phyloP scores from a whole-genome alignment of 2,888 invertebrate genomes.

The Conistra vaccinii region DNA sequence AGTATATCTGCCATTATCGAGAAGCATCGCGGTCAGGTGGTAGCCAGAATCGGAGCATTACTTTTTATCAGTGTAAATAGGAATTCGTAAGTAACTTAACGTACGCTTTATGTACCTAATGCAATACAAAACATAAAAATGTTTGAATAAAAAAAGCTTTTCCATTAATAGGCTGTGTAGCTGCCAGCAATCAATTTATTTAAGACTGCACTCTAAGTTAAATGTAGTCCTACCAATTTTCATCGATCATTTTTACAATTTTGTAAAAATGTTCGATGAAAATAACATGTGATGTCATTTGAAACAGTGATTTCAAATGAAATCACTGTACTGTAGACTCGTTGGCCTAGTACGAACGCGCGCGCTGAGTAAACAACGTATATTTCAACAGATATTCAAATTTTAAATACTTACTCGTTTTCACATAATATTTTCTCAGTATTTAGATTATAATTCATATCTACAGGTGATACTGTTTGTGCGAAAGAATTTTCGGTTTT shows the following conservation, averaged over 20 bases:
- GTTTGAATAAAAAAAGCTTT: neutral
- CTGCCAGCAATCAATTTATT: neutral
- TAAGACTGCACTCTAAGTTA: neutral
- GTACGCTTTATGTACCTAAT: neutral
- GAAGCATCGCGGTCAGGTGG: constrained; percentile 8
- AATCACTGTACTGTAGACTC: neutral
- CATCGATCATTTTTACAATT: neutral
- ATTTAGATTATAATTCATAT: neutral
- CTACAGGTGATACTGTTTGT: too few relatives aligned
- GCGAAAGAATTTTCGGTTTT: too few relatives aligned
- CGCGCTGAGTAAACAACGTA: too few relatives aligned
- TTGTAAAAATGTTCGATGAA: too few relatives aligned
- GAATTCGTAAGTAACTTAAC: neutral
- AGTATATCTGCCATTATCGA: constrained; percentile 69
- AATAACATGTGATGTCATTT: too few relatives aligned
- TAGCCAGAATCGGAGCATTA: neutral
- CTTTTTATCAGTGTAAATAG: neutral
- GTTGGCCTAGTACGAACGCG: neutral
- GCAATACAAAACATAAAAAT: neutral
- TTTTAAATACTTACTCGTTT: neutral
- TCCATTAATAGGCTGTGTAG: neutral
- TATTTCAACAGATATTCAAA: neutral
- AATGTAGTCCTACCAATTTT: neutral
- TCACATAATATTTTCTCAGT: neutral
- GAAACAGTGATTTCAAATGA: too few relatives aligned